Base-by-base conservation (phyloP, 1,140 invertebrate genomes). In the Stegodyphus dumicola region DNA sequence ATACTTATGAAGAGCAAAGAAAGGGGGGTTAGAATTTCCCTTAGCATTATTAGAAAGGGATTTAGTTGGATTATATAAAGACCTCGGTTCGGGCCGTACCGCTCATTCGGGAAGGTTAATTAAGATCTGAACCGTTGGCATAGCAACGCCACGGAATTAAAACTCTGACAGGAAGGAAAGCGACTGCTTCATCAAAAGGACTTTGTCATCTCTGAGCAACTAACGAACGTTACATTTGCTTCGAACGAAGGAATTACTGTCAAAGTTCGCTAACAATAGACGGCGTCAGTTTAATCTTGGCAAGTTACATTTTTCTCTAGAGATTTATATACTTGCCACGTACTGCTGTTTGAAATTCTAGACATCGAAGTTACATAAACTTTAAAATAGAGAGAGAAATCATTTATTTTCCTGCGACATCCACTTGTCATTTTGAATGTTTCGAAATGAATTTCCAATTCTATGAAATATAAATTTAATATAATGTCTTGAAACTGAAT, bases 71-170 rank as follows among this genome's bases (percentile, higher is more conserved):
- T 77, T 77, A 77, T 77, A 77, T 77, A 33, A n/a, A 66, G 60
- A 66, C 75, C 75, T 51, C 33, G 56, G 18, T 48, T 65, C 33
- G 17, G 54, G 48, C 33, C 13, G 60, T 49, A 48, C 56, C 13
- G 7, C 75, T 67, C 56, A 77, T 77, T 77, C 75, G 48, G 75
- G 60, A 48, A 77, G 75, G 75, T 77, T 77, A 77, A 77, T 77
- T 77, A 77, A 77, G 75, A 77, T 65, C 75, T n/a, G 75, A 64
- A 11, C 33, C 13, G 75, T 77, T 49, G 33, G 56, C 60, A 77
- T 77, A 60, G 75, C n/a, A 49, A 77, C 75, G 48, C 75, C 75
- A 77, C 75, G 60, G 75, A 77, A 77, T 77, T 77, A 77, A 77
- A 77, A 77, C 75, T 77, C 60, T 77, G 56, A 51, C 75, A 77